Evolutionary conservation across 2,888 invertebrate species (phyloP), one percentile per base, ranked within the genome.

Genomic region (Zaprionus obscuricornis): DNA sequence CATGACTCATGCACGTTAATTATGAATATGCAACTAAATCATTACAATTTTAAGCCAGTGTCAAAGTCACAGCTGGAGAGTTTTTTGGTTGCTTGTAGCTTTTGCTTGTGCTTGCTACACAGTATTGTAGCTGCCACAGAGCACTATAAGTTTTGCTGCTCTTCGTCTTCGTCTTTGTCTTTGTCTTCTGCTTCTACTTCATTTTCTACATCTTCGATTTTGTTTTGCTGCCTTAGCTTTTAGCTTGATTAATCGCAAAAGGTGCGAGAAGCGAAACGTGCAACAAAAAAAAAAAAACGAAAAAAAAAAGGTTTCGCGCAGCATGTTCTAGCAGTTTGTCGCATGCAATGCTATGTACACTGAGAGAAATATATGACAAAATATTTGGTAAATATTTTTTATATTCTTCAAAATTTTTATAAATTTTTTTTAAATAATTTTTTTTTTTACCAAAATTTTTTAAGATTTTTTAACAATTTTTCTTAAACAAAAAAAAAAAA

Each of bases 1-100:
- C 49, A 47, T 82, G 71, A 66, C 39, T 67, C 78, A 70, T 56
- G 47, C 55, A 67, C 57, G 74, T 81, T 87, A 85, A 88, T 87
- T 87, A 87, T 86, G 85, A 74, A 86, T 73, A 79, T 72, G 76
- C 78, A 87, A 78, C 81, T 88, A 88, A 87, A 87, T 87, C 87
- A 87, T 86, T 88, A 83, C 87, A 87, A 86, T 87, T 81, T 77
- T 78, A 22, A 86, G 87, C 60, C 76, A 78, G 74, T 87, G 87
- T 87, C 87, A 86, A 86, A 86, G 62, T 66, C 87, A 51, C 87
- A 82, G 87, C 88, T 71, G 77, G 87, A 71, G n/a, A n/a, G n/a
- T n/a, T n/a, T n/a, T n/a, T n/a, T n/a, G n/a, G n/a, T n/a, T n/a
- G 11, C 18, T 8, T 22, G 42, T 24, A n/a, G n/a, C n/a, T 47